These are phyloP conservation scores for Zoanthus sansibaricus DNA, from an alignment of 92 coral and sea anemone species.

Conservation along the genomic window DNA sequence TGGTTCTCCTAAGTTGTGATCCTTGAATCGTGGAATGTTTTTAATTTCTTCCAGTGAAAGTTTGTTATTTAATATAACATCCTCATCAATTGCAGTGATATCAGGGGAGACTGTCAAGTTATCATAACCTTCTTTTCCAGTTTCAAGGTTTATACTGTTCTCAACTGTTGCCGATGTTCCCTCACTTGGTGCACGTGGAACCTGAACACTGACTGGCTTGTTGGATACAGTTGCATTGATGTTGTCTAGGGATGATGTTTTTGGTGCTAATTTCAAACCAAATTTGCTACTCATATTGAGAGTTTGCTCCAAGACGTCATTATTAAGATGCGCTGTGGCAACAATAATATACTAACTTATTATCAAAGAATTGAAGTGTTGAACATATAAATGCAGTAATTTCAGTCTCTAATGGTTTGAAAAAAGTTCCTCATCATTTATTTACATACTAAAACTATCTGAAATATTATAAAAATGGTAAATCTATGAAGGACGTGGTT, in stretches of 20 bases:
- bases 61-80: slow-evolving; percentile 74
- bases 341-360: not conserved
- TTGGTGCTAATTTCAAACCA: not conserved
- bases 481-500: no score
- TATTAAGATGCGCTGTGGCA: not conserved
- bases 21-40: slow-evolving; percentile 79
- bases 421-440: no score
- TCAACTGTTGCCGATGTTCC: not conserved
- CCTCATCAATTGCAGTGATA: slow-evolving; percentile 72
- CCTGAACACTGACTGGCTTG: not conserved
- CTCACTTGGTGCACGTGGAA: not conserved
- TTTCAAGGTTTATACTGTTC: not conserved
- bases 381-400: no score
- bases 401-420: no score
- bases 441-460: no score
- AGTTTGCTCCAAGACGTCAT: slow-evolving; percentile 23
- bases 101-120: slow-evolving; percentile 37
- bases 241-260: not conserved
- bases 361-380: not conserved
- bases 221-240: not conserved
- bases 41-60: slow-evolving; percentile 80
- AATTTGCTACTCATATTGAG: not conserved
- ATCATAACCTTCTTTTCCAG: not conserved
- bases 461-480: no score
- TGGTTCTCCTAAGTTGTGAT: slow-evolving; percentile 83